A percentile compares a stretch with the other conserved stretches of the same genome.
These are phyloP conservation scores for Chiroxiphia lanceolata DNA, from an alignment of 2,797 vertebrate species.

Conservation along the genomic window DNA sequence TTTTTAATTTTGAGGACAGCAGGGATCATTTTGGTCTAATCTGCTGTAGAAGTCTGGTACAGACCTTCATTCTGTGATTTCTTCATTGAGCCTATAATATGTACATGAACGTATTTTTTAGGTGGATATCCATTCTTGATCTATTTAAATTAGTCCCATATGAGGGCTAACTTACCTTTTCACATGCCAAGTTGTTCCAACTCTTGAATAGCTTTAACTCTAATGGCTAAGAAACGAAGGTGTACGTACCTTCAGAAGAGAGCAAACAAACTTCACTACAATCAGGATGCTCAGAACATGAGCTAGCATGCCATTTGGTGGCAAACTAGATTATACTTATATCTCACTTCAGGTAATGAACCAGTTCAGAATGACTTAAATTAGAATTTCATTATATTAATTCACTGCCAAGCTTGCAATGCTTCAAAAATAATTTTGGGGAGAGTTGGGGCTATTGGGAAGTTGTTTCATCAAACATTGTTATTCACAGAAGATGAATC, in stretches of 20 bases:
- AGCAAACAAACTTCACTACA: not conserved
- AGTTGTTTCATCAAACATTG: not conserved
- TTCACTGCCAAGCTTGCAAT: not conserved
- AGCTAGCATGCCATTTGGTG: not conserved
- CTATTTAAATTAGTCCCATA: not conserved
- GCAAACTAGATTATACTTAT: not conserved
- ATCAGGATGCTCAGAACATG: not conserved
- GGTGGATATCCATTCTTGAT: not conserved
- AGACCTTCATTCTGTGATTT: not conserved
- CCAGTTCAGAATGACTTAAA: not conserved
- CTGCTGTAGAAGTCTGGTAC: not conserved
- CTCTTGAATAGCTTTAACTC: not conserved
- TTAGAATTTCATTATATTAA: not conserved
- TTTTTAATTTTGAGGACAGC: not conserved
- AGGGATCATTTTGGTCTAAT: not conserved
- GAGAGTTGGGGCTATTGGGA: not conserved
- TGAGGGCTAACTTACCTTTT: not conserved
- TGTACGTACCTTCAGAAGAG: not conserved
- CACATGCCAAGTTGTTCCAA: not conserved
- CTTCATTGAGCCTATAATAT: not conserved
- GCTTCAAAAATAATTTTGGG: not conserved
- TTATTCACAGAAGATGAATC: not conserved
- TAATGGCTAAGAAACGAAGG: not conserved
- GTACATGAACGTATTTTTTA: not conserved
- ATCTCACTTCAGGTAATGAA: not conserved